These are phyloP conservation scores for Ancistrus triradiatus DNA, from an alignment of 2,113 vertebrate species.

Conservation along the genomic window DNA sequence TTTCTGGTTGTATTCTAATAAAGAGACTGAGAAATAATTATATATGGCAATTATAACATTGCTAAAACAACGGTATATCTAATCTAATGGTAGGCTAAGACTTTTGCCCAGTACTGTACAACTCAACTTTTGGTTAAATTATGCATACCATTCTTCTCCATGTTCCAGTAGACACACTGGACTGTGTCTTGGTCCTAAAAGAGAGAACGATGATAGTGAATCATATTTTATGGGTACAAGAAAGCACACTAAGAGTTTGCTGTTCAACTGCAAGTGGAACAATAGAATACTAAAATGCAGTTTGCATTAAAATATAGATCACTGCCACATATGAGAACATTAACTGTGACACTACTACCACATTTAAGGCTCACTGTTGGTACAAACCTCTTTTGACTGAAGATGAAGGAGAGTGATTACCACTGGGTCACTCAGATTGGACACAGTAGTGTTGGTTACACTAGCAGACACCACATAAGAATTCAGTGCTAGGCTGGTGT, in stretches of 20 bases:
- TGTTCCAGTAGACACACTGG: slow-evolving; percentile 82
- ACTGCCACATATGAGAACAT: background rate
- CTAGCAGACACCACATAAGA: slow-evolving; percentile 81
- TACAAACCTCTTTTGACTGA: slow-evolving; percentile 61
- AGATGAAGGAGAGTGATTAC: slow-evolving; percentile 71
- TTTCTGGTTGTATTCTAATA: no score
- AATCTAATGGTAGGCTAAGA: no score
- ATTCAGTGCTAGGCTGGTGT: slow-evolving; percentile 57
- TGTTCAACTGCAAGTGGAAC: no score
- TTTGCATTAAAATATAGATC: background rate
- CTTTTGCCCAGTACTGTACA: no score
- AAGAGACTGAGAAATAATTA: no score
- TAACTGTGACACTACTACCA: slow-evolving; percentile 1
- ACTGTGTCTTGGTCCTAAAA: slow-evolving; percentile 63
- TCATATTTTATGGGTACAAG: background rate
- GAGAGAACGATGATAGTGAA: slow-evolving; percentile 30
- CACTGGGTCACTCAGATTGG: slow-evolving; percentile 69
- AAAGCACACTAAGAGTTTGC: background rate
- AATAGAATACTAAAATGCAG: background rate
- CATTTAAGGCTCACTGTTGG: background rate
- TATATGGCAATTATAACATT: no score
- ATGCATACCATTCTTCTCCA: slow-evolving; percentile 71
- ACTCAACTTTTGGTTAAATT: background rate
- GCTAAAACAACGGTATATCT: no score
- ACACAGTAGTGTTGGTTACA: slow-evolving; percentile 65